Evolutionary conservation across 2,888 invertebrate genomes (phyloP).

Genomic region (Leptura quadrifasciata): DNA sequence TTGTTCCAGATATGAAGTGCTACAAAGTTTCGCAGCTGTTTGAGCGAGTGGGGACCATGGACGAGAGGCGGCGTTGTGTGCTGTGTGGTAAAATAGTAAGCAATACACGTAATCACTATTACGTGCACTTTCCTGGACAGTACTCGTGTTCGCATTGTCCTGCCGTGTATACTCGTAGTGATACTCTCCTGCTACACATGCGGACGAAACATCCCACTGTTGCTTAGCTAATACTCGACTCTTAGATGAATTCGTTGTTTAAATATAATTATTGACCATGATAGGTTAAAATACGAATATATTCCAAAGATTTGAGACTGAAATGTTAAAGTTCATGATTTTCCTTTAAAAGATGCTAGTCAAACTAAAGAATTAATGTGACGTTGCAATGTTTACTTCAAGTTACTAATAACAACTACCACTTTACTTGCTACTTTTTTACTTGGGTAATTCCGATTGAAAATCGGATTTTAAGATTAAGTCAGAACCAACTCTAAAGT

Average conservation of each 20-base stretch:
- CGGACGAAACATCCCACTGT: slow-evolving; percentile 76
- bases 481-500: neutral
- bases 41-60: slow-evolving; percentile 77
- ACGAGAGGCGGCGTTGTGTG: slow-evolving; percentile 77
- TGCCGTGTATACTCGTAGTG: slow-evolving; percentile 78
- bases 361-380: neutral
- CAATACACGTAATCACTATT: slow-evolving; percentile 79
- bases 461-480: neutral
- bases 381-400: neutral
- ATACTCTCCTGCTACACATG: slow-evolving; percentile 77
- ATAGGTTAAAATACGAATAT: slow-evolving; percentile 17
- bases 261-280: slow-evolving; percentile 33
- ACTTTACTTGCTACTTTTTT: neutral
- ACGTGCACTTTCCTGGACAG: slow-evolving; percentile 79
- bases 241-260: slow-evolving; percentile 37
- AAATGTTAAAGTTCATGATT: slow-evolving; percentile 4
- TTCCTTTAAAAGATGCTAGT: slow-evolving; percentile 15
- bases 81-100: slow-evolving; percentile 79
- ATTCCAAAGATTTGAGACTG: slow-evolving; percentile 36
- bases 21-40: slow-evolving; percentile 77
- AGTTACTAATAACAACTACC: neutral
- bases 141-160: slow-evolving; percentile 78
- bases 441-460: neutral
- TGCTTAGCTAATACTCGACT: slow-evolving; percentile 68
- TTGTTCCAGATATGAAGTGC: slow-evolving; percentile 77